Percentiles rank a stretch among this genome's conserved stretches.
Conservation (phyloP, 1,140 invertebrate species). For the Scaptomyza montana region DNA sequence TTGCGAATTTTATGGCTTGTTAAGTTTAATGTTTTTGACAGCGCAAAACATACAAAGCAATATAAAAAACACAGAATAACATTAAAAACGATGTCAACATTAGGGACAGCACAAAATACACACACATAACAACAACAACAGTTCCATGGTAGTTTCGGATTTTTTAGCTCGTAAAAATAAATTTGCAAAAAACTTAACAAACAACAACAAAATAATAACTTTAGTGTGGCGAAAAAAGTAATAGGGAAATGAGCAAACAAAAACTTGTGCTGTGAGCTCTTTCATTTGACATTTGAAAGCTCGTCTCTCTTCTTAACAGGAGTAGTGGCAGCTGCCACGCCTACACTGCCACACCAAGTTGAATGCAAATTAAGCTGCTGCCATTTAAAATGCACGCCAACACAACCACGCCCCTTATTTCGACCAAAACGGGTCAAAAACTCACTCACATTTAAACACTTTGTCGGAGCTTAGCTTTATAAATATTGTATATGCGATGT, state of each 20-base stretch:
- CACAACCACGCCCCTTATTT: slow-evolving; percentile 3
- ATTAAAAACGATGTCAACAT: neutral
- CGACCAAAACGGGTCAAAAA: neutral
- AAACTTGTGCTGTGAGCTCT: slow-evolving; percentile 11
- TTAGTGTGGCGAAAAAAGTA: neutral
- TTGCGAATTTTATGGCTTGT: slow-evolving; percentile 23
- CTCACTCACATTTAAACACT: slow-evolving; percentile 7
- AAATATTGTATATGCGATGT: neutral
- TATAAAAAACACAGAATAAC: slow-evolving; percentile 7
- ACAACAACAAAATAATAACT: neutral
- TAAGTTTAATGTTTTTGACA: slow-evolving; percentile 16
- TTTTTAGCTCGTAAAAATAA: slow-evolving; percentile 20
- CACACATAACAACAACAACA: slow-evolving; percentile 1
- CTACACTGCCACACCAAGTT: slow-evolving; percentile 7
- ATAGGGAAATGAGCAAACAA: slow-evolving; percentile 1
- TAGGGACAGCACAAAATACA: neutral
- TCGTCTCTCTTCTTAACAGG: slow-evolving; percentile 12
- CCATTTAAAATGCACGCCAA: slow-evolving; percentile 42
- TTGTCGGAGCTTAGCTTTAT: slow-evolving; percentile 41
- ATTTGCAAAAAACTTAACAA: slow-evolving; percentile 5
- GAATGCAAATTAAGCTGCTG: slow-evolving; percentile 35
- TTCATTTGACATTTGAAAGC: slow-evolving; percentile 27
- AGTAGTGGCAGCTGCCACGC: slow-evolving; percentile 1
- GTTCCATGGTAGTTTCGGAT: slow-evolving; percentile 12
- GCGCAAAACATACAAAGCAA: neutral